These are phyloP conservation scores for Eristalis intricaria DNA, from an alignment of 2,888 invertebrate species.

Conservation along the genomic window DNA sequence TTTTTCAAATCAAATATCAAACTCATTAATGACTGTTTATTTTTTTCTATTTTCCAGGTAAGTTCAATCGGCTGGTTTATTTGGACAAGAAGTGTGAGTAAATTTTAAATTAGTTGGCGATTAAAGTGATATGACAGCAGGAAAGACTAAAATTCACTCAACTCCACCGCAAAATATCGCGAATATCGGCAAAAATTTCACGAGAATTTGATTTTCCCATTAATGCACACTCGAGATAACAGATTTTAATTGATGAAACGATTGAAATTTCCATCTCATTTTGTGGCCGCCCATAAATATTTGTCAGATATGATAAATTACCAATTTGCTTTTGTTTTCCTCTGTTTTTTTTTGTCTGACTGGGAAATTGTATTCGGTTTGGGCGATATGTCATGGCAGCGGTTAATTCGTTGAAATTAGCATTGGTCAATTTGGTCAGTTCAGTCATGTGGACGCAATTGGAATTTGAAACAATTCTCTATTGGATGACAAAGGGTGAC, in stretches of 20 bases:
- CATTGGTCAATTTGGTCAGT: not conserved
- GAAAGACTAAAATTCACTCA: not conserved
- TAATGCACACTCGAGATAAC: not conserved
- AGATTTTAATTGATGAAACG: slow-evolving; percentile 21
- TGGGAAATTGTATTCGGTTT: not conserved
- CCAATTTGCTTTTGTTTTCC: not conserved
- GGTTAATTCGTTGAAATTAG: not conserved
- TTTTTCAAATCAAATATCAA: not conserved
- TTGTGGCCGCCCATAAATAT: slow-evolving; percentile 39
- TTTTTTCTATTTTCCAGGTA: slow-evolving; percentile 27
- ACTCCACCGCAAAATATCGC: not conserved
- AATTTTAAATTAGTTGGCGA: not conserved
- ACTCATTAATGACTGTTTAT: not conserved
- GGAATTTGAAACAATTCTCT: not conserved
- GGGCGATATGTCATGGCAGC: not conserved
- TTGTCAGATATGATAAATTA: slow-evolving; percentile 25
- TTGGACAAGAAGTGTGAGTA: not conserved
- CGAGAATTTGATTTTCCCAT: too few species aligned
- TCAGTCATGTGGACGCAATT: slow-evolving; percentile 5
- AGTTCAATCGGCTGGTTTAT: not conserved
- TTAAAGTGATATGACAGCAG: not conserved
- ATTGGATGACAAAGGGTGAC: too few species aligned
- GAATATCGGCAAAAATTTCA: not conserved
- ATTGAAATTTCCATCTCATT: slow-evolving; percentile 52
- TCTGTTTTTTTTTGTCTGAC: not conserved